Evolutionary conservation across 2,797 vertebrate species (phyloP), one percentile per base, ranked within the genome.

Genomic region (Hypotaenidia okinawae): DNA sequence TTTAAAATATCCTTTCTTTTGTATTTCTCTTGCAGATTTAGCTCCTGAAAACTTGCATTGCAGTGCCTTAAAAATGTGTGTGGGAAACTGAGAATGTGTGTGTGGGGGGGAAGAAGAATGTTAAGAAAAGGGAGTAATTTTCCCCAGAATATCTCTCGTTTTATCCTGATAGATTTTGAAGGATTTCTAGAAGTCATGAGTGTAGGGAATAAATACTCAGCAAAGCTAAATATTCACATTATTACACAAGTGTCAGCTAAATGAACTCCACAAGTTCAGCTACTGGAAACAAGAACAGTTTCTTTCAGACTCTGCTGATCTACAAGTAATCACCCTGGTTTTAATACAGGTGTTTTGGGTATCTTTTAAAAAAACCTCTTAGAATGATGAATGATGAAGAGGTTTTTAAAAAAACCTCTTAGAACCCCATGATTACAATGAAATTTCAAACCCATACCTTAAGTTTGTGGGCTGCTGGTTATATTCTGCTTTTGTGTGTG

Each of bases 111-210:
- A 87, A 94, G 92, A 92, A 90, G 81, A 87, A 92, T 93, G 88
- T 95, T 92, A 77, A 92, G 92, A 92, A 96, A 96, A 95, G 81
- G 55, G 78, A 94, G 89, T 64, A 84, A 95, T 96, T 96, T 96
- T 95, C 62, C 90, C 84, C 62, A 90, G 69, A 96, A 95, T 96
- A 94, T 95, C 88, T 84, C 83, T 87, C 37, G n/a, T 94, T 95
- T 92, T 68, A 68, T 69, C 79, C 72, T 70, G 77, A 82, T 89
- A 58, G 66, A 52, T 95, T 89, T 75, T 89, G 94, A 96, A 95
- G 81, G 88, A 83, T 89, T 94, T 93, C 90, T 94, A 83, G 90
- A 92, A 96, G 93, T 87, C 92, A 87, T 90, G 93, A 79, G 72
- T 59, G 69, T 37, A 66, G 75, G 41, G 86, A 89, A 90, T 87